Percentiles rank a stretch among this genome's conserved stretches.
phyloP scores from a whole-genome alignment of 2,113 vertebrate species.

The Madoqua kirkii region DNA sequence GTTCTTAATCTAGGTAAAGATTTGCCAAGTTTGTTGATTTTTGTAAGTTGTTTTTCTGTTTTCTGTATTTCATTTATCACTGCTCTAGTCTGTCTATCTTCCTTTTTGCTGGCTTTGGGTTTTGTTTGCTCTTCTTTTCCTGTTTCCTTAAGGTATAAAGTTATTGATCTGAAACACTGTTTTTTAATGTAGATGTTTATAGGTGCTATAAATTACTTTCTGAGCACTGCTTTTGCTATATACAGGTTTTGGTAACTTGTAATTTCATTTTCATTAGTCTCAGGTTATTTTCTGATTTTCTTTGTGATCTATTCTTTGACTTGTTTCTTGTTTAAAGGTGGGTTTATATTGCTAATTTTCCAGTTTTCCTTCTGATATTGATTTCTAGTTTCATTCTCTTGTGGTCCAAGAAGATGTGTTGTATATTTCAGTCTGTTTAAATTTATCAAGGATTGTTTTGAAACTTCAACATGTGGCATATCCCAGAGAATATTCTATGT shows the following conservation, averaged over 20 bases:
- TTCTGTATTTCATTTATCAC: not conserved
- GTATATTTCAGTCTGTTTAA: not conserved
- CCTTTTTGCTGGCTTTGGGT: not conserved
- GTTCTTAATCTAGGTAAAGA: not conserved
- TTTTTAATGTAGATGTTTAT: not conserved
- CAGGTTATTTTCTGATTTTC: not conserved
- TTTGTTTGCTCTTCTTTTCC: not conserved
- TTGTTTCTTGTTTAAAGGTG: not conserved
- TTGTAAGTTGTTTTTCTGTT: not conserved
- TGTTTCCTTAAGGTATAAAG: not conserved
- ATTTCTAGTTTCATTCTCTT: not conserved
- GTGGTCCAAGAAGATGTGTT: not conserved
- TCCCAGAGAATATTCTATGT: not conserved
- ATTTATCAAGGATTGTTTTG: slow-evolving; percentile 10
- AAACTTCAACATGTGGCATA: not conserved
- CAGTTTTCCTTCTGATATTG: not conserved
- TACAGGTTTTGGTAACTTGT: not conserved
- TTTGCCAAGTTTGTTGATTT: not conserved
- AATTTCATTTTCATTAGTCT: not conserved
- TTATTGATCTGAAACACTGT: not conserved
- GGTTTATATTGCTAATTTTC: not conserved
- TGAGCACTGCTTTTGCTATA: not conserved
- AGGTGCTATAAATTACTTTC: not conserved
- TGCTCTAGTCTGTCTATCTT: not conserved
- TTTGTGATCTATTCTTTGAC: not conserved